phyloP scores from a whole-genome alignment of 2,113 vertebrate genomes.

The Catagonus wagneri region DNA sequence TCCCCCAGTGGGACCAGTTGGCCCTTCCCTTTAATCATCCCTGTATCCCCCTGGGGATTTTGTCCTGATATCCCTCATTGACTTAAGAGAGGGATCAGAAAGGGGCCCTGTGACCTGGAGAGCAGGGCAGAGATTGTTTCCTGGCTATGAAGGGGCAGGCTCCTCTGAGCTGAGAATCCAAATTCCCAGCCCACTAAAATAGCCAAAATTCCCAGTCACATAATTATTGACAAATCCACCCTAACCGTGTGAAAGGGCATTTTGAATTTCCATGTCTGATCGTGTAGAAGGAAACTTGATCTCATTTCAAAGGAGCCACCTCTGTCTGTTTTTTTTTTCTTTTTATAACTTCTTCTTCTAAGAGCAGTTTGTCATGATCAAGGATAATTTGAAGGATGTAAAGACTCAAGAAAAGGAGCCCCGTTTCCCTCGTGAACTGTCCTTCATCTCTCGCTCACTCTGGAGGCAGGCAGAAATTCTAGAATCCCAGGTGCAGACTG shows the following conservation, averaged over 20 bases:
- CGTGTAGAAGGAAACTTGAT: neutral
- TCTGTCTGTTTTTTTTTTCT: neutral
- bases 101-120: neutral
- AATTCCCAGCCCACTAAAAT: neutral
- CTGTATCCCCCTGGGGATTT: neutral
- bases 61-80: neutral
- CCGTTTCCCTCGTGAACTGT: neutral
- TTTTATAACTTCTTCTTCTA: neutral
- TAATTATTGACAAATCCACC: neutral
- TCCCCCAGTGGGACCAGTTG: neutral
- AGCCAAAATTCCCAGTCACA: neutral
- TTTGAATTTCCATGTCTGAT: neutral
- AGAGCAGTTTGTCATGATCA: neutral
- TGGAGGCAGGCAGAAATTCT: neutral
- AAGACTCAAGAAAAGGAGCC: neutral
- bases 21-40: neutral
- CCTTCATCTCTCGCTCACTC: neutral
- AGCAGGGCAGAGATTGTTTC: neutral
- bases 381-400: slow-evolving; percentile 9
- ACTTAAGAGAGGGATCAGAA: neutral
- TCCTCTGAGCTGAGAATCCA: neutral
- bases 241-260: accelerated
- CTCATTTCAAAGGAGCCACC: neutral
- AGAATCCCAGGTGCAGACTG: neutral
- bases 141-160: neutral